Conservation (phyloP, 1,140 invertebrate genomes). For the Drosophila orosa region DNA sequence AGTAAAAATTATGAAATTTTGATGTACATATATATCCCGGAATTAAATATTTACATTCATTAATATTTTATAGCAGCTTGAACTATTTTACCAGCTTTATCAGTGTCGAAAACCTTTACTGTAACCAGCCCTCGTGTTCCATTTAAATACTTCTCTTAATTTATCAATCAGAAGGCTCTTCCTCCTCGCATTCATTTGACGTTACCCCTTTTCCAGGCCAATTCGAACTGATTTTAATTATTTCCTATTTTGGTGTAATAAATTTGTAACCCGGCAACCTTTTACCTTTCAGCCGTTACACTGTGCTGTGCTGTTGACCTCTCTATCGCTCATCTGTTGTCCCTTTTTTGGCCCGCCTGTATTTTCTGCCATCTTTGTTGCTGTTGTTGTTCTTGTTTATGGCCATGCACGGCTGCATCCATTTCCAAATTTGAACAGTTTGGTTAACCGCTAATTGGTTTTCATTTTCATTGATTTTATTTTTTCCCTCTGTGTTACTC, state of each 20-base stretch:
- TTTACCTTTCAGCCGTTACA: slow-evolving; percentile 54
- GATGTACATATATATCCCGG: not conserved
- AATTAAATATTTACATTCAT: not conserved
- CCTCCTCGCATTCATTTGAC: not conserved
- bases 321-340: slow-evolving; percentile 38
- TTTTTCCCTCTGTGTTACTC: slow-evolving; percentile 21
- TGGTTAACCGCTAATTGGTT: slow-evolving; percentile 82
- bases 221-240: slow-evolving; percentile 53
- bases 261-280: slow-evolving; percentile 56
- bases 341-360: slow-evolving; percentile 1
- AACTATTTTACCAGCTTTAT: not conserved
- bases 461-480: slow-evolving; percentile 81
- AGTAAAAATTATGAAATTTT: not conserved
- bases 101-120: not conserved
- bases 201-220: not conserved
- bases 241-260: slow-evolving; percentile 54
- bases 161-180: slow-evolving; percentile 32
- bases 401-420: slow-evolving; percentile 73
- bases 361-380: slow-evolving; percentile 20
- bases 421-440: slow-evolving; percentile 83
- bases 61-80: not conserved
- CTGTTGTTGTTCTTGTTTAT: slow-evolving; percentile 68
- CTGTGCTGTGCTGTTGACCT: slow-evolving; percentile 47
- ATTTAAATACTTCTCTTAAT: slow-evolving; percentile 15
- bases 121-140: not conserved